phyloP scores from a whole-genome alignment of 2,113 vertebrate species.

The Urocolius indicus region DNA sequence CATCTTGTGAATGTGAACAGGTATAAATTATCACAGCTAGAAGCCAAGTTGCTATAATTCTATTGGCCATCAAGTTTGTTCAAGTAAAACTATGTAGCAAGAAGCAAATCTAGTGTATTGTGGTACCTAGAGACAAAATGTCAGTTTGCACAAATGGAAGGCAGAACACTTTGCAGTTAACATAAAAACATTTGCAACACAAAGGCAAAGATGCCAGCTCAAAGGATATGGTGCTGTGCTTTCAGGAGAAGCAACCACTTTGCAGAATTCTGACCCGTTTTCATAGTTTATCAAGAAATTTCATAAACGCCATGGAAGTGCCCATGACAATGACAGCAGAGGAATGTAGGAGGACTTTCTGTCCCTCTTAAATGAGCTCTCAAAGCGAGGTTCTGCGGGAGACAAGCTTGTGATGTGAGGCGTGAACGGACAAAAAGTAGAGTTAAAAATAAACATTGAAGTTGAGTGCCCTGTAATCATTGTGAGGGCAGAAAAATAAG shows the following conservation, averaged over 20 bases:
- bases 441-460: slow-evolving; percentile 65
- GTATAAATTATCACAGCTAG: neutral
- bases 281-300: slow-evolving; percentile 27
- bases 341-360: neutral
- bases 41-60: neutral
- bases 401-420: slow-evolving; percentile 40
- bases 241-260: slow-evolving; percentile 35
- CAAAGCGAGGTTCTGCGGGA: neutral
- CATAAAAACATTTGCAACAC: slow-evolving; percentile 1
- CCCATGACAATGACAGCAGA: neutral
- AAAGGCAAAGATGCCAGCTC: neutral
- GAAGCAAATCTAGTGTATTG: neutral
- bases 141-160: neutral
- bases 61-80: neutral
- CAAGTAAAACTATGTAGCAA: neutral
- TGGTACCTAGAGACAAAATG: neutral
- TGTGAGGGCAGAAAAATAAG: slow-evolving; percentile 51
- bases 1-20: neutral
- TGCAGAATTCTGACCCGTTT: neutral
- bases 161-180: neutral
- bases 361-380: neutral
- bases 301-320: neutral
- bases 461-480: slow-evolving; percentile 53
- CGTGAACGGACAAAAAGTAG: slow-evolving; percentile 47
- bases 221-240: neutral